Percentiles rank a stretch among this genome's conserved stretches.
phyloP scores from a whole-genome alignment of 2,888 invertebrate genomes.

The Axea sp. region DNA sequence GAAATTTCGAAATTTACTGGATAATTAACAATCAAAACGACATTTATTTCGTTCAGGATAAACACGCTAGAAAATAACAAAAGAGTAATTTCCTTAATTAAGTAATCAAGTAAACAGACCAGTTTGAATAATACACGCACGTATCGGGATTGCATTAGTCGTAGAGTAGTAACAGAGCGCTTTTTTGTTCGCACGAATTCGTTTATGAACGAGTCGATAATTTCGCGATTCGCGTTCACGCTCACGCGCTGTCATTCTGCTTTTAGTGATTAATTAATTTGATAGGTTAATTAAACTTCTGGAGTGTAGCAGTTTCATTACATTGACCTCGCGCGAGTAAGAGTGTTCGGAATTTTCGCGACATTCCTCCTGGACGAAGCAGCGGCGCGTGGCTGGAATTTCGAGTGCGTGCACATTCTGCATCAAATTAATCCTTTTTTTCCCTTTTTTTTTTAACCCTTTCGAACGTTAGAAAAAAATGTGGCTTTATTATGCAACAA shows the following conservation, averaged over 20 bases:
- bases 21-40: conserved; percentile 28
- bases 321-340: conserved; percentile 61
- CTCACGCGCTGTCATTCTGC: conserved; percentile 15
- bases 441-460: too few relatives aligned
- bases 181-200: conserved; percentile 1
- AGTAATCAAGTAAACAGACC: conserved; percentile 25
- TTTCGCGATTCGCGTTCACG: conserved; percentile 23
- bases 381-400: conserved; percentile 66
- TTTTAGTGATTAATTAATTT: conserved; percentile 72
- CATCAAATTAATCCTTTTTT: conserved; percentile 38
- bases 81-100: conserved; percentile 38
- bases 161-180: conserved; percentile 7
- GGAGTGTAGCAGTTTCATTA: conserved; percentile 68
- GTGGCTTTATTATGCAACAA: too few relatives aligned
- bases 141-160: conserved; percentile 25
- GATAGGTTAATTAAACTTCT: conserved; percentile 72
- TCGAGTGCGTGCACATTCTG: conserved; percentile 55
- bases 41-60: conserved; percentile 21
- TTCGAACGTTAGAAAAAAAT: too few relatives aligned
- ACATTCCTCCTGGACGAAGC: conserved; percentile 68
- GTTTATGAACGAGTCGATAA: conserved; percentile 26
- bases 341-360: conserved; percentile 71
- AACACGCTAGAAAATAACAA: conserved; percentile 2
- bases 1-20: too few relatives aligned
- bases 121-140: conserved; percentile 27